Evolutionary conservation across 2,113 vertebrate species (phyloP).

Genomic region (Euleptes europaea): DNA sequence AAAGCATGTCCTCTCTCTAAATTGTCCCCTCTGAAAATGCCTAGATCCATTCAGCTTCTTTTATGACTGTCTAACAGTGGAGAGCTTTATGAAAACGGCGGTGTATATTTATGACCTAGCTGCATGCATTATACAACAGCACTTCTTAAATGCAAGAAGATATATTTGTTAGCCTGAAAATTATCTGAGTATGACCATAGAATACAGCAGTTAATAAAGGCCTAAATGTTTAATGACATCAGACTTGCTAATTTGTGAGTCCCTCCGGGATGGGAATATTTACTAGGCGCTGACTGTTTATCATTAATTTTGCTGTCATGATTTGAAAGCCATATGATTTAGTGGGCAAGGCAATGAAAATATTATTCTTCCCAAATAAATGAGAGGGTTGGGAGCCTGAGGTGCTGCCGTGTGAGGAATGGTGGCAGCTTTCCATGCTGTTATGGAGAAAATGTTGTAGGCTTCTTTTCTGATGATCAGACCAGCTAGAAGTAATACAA

Average conservation of each 20-base stretch:
- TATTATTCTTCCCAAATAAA: conserved; percentile 16
- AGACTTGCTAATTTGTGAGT: conserved; percentile 14
- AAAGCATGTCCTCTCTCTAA: neutral
- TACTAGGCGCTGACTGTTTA: conserved; percentile 30
- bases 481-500: neutral
- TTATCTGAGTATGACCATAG: conserved; percentile 9
- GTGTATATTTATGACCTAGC: neutral
- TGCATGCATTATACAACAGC: neutral
- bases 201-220: conserved; percentile 11
- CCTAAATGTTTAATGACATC: neutral
- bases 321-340: conserved; percentile 45
- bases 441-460: neutral
- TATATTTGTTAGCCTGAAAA: neutral
- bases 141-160: neutral
- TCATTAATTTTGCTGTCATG: conserved; percentile 39
- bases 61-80: neutral
- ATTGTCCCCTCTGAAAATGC: neutral
- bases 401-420: neutral
- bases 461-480: neutral
- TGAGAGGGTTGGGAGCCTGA: neutral
- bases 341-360: conserved; percentile 17
- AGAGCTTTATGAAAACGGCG: neutral
- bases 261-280: conserved; percentile 3
- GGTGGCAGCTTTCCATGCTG: neutral
- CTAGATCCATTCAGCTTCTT: neutral